Conservation (phyloP, 2,888 invertebrate genomes). For the Drosophila falleni region DNA sequence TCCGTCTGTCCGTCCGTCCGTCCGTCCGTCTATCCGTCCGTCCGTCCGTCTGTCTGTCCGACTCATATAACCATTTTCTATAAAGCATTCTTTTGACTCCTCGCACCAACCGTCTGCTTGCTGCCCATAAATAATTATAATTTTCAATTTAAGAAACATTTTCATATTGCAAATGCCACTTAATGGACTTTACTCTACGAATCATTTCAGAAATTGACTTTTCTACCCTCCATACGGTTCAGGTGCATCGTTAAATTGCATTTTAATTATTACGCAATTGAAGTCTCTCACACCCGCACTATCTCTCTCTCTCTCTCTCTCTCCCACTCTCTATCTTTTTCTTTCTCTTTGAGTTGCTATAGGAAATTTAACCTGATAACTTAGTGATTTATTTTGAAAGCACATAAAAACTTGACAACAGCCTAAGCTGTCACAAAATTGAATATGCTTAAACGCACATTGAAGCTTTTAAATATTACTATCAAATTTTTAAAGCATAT, state of each 20-base stretch:
- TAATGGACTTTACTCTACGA: conserved; percentile 50
- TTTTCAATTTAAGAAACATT: conserved; percentile 67
- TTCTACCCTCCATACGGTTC: conserved; percentile 2
- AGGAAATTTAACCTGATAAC: neutral
- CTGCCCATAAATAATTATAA: conserved; percentile 68
- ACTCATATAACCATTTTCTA: conserved; percentile 45
- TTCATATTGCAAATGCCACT: conserved; percentile 41
- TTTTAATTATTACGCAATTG: conserved; percentile 47
- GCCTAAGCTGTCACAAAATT: neutral
- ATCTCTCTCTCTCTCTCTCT: neutral
- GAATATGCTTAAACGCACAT: neutral
- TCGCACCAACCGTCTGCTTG: conserved; percentile 1
- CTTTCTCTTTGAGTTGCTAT: neutral
- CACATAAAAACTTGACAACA: neutral
- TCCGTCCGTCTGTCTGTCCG: neutral
- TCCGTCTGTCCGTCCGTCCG: too few relatives aligned
- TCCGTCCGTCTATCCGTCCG: neutral
- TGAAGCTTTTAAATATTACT: neutral
- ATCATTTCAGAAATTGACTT: conserved; percentile 60
- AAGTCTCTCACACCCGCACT: neutral
- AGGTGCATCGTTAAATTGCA: conserved; percentile 30
- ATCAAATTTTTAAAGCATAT: too few relatives aligned
- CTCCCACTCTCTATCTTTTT: too few relatives aligned
- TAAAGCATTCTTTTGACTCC: conserved; percentile 15
- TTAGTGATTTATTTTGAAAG: neutral